Base-by-base conservation (phyloP, 2,888 invertebrate genomes). In the Microplitis deprimator region DNA sequence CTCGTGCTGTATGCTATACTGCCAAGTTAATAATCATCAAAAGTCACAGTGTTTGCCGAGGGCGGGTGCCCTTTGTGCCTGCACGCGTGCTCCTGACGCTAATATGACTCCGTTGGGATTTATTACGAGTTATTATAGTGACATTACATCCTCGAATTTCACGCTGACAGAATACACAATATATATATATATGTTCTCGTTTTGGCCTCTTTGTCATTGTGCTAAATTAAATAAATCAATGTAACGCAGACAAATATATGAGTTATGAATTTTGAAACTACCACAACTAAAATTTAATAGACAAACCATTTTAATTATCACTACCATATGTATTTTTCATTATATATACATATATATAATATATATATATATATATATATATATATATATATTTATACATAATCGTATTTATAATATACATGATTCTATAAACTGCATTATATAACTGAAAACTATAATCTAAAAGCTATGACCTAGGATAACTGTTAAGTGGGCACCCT, bases 21-120 rank as follows among this genome's bases (percentile, higher is more conserved):
- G 86, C 87, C 85, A 87, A 89, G 89, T 89, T 89, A 89, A 89
- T 89, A 89, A 89, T 89, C 89, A 89, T 89, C 89, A 89, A 89
- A 89, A 89, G 89, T 89, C 89, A 88, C 87, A 85, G 86, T 89
- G 89, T 89, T 89, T 89, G 89, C 87, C 86, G 88, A 89, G 88
- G 89, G 89, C 88, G 87, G 86, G 82, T 80, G 83, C 86, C 87
- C 89, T 88, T 89, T 88, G 88, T 88, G 86, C 79, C 78, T 79
- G 80, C 83, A 86, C 87, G 89, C 88, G 88, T 89, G 89, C 88
- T 88, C 81, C 86, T 89, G 89, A 89, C 89, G 88, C 89, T 89
- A 89, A 89, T 89, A 89, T 88, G 89, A 88, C 88, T 88, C 87
- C 85, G 83, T 85, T 85, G 87, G 86, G 88, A 85, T 89, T 89